A percentile compares a stretch with the other conserved stretches of the same genome.
Conservation (phyloP, 2,113 vertebrate genomes). For the Nothobranchius furzeri region DNA sequence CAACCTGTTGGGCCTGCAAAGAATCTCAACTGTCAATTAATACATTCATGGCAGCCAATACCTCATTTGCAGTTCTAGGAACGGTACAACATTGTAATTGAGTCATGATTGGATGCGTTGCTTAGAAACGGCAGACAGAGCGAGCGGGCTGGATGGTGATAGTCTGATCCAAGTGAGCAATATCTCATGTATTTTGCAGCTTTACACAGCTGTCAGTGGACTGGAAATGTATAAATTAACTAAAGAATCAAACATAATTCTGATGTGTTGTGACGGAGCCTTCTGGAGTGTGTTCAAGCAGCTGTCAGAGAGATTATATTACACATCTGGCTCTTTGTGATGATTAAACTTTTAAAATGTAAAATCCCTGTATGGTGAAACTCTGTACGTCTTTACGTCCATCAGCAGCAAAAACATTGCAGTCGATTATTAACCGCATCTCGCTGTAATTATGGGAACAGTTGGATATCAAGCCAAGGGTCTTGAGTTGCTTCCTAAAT, state of each 20-base stretch:
- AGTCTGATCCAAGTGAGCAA: slow-evolving; percentile 51
- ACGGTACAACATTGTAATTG: slow-evolving; percentile 71
- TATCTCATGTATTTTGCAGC: slow-evolving; percentile 34
- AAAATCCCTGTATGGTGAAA: neutral
- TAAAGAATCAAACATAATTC: neutral
- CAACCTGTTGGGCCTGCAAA: slow-evolving; percentile 70
- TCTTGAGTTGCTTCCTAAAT: slow-evolving; percentile 64
- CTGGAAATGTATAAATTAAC: slow-evolving; percentile 1
- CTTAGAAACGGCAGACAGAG: slow-evolving; percentile 72
- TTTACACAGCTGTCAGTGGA: slow-evolving; percentile 10
- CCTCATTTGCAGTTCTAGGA: slow-evolving; percentile 73
- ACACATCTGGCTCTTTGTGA: too few species aligned
- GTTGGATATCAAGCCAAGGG: slow-evolving; percentile 38
- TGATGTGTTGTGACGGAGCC: neutral
- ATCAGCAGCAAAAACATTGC: slow-evolving; percentile 20
- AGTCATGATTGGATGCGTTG: slow-evolving; percentile 76
- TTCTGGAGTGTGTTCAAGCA: too few species aligned
- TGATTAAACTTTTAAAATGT: neutral
- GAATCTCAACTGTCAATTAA: slow-evolving; percentile 70
- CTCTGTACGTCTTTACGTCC: neutral
- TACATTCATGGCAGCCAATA: slow-evolving; percentile 75
- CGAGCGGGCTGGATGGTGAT: slow-evolving; percentile 42
- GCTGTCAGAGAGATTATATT: too few species aligned
- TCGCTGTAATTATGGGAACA: slow-evolving; percentile 20
- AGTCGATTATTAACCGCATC: slow-evolving; percentile 23